Percentiles rank a stretch among this genome's conserved stretches.
Evolutionary conservation across 2,888 invertebrate species (phyloP).

Genomic region (Gerosis bhagava): DNA sequence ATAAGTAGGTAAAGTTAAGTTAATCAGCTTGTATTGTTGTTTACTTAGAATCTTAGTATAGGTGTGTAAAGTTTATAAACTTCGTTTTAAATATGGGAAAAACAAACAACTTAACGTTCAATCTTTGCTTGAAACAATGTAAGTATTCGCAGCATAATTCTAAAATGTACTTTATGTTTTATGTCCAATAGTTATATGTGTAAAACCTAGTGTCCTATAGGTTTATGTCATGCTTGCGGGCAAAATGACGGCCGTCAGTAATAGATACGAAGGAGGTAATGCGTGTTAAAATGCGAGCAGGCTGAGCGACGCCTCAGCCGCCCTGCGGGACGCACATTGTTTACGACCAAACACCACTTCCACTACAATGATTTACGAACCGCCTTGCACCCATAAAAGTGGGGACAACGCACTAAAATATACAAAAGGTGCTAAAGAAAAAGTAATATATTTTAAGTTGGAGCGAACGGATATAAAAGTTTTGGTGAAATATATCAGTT

Average conservation of each 20-base stretch:
- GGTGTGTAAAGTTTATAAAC: no score
- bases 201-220: constrained; percentile 8
- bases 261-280: constrained; percentile 16
- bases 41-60: no score
- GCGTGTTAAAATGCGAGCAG: constrained; percentile 21
- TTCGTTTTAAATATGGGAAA: no score
- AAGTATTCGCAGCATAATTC: no score
- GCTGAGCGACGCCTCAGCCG: constrained; percentile 30
- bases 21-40: no score
- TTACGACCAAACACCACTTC: constrained; percentile 74
- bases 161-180: constrained; percentile 4
- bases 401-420: constrained; percentile 79
- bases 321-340: constrained; percentile 68
- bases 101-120: no score
- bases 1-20: no score
- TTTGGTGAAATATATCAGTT: constrained; percentile 79
- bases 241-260: constrained; percentile 12
- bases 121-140: constrained; percentile 11
- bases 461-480: constrained; percentile 77
- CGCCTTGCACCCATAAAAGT: constrained; percentile 74
- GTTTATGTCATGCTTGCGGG: constrained; percentile 10
- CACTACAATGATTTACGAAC: constrained; percentile 81
- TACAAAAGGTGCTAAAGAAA: constrained; percentile 82
- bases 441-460: constrained; percentile 79
- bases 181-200: constrained; percentile 3